Evolutionary conservation across 2,888 invertebrate species (phyloP), one percentile per base, ranked within the genome.

Genomic region (Melangyna quadrimaculata): DNA sequence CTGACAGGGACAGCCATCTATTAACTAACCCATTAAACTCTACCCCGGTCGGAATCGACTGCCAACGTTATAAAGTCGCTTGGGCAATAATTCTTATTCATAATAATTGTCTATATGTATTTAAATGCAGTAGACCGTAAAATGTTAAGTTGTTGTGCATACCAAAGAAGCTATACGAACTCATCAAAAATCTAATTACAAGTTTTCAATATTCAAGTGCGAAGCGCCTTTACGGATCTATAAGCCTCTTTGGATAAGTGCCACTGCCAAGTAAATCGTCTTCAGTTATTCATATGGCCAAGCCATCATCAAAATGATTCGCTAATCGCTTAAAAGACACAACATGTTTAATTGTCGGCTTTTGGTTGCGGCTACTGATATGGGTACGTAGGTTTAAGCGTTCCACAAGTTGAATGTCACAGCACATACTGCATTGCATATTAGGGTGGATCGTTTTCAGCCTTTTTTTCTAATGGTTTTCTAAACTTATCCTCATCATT

Each of bases 1-100:
- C 40, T 71, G 75, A 81, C 80, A 81, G 57, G 65, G 75, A 81
- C 80, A 81, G 57, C 55, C 57, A 71, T 71, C 65, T 65, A 75
- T 75, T 57, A 57, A 57, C 57, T 70, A 51, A 59, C 51, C 57
- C 67, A 79, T 48, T 51, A 48, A 59, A 79, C 73, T n/a, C n/a
- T 24, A 67, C 35, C 59, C 27, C 17, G 17, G 4, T 29, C 1
- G n/a, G n/a, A 22, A 48, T 72, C 9, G 67, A 79, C 35, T 67
- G 32, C 32, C 72, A 48, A 57, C 43, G 45, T 63, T 17, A 63
- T 7, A 17, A 29, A 6, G 1, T 9, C 10, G 29, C 61, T 43
- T 63, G n/a, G 43, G 35, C 35, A 59, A 37, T 27, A 43, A 43
- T 63, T 40, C 27, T n/a, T n/a, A n/a, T n/a, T 45, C 19, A 45